Evolutionary conservation across 2,888 invertebrate species (phyloP), one percentile per base, ranked within the genome.

Genomic region (Apomyelois bistriatella): DNA sequence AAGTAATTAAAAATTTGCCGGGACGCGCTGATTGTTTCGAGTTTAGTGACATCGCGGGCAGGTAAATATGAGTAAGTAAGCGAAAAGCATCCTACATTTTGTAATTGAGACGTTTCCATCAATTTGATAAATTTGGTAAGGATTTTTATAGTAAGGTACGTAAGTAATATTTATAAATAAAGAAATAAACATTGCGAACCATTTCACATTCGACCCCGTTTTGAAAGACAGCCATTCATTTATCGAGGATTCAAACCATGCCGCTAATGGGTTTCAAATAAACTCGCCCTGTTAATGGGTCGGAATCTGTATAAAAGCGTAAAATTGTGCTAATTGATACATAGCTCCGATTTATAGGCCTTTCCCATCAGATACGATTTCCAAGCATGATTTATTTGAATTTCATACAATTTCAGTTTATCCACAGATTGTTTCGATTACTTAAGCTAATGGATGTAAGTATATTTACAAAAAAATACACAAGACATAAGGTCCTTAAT

Each of bases 231-330:
- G 66, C 74, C 71, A 76, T 80, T 81, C 76, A 78, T 77, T 80
- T 72, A 71, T 68, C 74, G 76, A 76, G 79, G 76, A 80, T 76
- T 70, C 74, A 62, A 74, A 65, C 74, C 68, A 73, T 76, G 61
- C 64, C 71, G 76, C 81, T 82, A 83, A 85, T 83, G 84, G 83
- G 78, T 83, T 84, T 79, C 83, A 85, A 84, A 85, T 84, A 85
- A 80, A 83, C 79, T 76, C 66, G 65, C 63, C 63, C 68, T 68
- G 70, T 77, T 81, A 79, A 82, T 82, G 80, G 74, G 64, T 70
- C 68, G 65, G 74, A 74, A 76, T 77, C 76, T 72, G 66, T 71
- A 73, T 46, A 79, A 79, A 72, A 67, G 66, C 66, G 62, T 65
- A 65, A 73, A 66, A 72, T 72, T 62, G 69, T 71, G 70, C 70